Evolutionary conservation across 2,113 vertebrate genomes (phyloP).

Genomic region (Alces alces): DNA sequence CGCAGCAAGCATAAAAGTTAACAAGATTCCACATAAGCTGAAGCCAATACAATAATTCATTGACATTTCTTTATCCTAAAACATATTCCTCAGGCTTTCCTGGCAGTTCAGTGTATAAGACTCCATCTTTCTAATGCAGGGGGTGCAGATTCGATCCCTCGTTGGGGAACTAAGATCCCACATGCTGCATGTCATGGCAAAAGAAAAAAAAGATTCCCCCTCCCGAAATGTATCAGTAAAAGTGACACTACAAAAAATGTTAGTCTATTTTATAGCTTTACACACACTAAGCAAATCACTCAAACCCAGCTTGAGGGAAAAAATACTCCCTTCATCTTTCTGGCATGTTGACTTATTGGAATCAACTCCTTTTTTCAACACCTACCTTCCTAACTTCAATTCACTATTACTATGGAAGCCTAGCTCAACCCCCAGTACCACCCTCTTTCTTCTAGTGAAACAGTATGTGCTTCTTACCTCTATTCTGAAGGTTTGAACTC

Average conservation of each 20-base stretch:
- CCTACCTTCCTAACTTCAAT: background rate
- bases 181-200: background rate
- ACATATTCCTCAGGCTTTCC: background rate
- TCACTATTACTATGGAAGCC: background rate
- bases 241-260: background rate
- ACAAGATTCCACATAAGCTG: background rate
- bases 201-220: background rate
- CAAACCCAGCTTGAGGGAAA: background rate
- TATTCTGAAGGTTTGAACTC: conserved; percentile 39
- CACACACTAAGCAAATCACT: background rate
- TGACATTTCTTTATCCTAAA: background rate
- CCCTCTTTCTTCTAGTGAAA: background rate
- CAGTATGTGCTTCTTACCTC: conserved; percentile 40
- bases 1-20: background rate
- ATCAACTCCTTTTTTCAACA: background rate
- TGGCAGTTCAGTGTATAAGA: background rate
- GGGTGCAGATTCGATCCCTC: background rate
- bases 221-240: background rate
- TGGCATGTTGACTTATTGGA: background rate
- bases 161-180: background rate
- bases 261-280: background rate
- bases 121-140: background rate
- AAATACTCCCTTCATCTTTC: background rate
- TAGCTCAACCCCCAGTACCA: background rate
- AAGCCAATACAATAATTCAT: background rate